Evolutionary conservation across 2,113 vertebrate genomes (phyloP).

Genomic region (Pristiophorus japonicus): DNA sequence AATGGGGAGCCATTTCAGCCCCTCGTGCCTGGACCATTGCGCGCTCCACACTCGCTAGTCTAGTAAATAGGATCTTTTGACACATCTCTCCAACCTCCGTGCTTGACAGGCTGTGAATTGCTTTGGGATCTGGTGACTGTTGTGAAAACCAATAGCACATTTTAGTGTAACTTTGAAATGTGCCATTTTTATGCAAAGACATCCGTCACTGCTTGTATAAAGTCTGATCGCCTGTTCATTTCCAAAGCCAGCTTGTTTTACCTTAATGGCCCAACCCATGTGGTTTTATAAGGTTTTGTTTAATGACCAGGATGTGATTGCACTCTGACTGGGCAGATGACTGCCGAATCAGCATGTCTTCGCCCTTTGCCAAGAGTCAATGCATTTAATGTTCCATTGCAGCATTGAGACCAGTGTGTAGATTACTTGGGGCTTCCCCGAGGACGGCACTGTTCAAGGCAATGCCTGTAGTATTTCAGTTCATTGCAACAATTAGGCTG

Average conservation of each 20-base stretch:
- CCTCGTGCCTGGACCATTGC: not conserved
- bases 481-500: not conserved
- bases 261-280: not conserved
- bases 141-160: not conserved
- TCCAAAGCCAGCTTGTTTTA: not conserved
- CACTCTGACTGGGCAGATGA: not conserved
- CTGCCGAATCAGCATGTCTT: not conserved
- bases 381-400: not conserved
- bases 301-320: not conserved
- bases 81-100: not conserved
- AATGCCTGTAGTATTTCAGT: conserved; percentile 2
- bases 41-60: not conserved
- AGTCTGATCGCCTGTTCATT: not conserved
- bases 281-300: not conserved
- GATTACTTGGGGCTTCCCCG: not conserved
- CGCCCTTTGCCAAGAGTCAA: not conserved
- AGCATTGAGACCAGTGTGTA: not conserved
- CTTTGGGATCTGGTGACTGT: not conserved
- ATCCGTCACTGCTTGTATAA: not conserved
- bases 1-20: not conserved
- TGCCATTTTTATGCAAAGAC: not conserved
- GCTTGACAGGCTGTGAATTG: not conserved
- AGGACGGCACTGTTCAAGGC: not conserved
- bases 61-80: not conserved
- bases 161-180: not conserved